Base-by-base conservation (phyloP, 1,140 invertebrate species). In the Plutomurus gul region DNA sequence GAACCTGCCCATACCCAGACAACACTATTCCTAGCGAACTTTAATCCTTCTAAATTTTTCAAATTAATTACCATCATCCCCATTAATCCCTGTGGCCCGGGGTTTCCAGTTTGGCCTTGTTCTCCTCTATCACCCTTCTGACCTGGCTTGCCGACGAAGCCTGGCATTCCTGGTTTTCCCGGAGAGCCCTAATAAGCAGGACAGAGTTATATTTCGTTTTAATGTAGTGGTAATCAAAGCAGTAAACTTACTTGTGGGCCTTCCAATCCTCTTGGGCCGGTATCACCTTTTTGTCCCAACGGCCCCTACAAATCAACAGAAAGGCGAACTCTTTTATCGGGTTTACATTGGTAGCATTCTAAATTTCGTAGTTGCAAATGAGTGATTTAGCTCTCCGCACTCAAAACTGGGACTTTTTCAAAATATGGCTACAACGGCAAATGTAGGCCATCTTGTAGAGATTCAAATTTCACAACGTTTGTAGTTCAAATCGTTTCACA, bases 51-150 rank as follows among this genome's bases (percentile, higher is more conserved):
- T n/a, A 74, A n/a, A 27, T 47, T n/a, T 6, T 18, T 10, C 51
- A 8, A 11, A 56, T 85, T 85, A 73, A 78, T 25, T 74, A 84
- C 72, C 71, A 81, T 77, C 80, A 80, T 85, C 16, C 70, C 70
- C 7, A 16, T 16, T 8, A 8, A n/a, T 83, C 86, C 87, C 65
- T 84, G 74, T 5, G 75, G 36, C 18, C 85, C 85, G 18, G 85
- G 83, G 33, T 83, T 79, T 33, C 87, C 87, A 30, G 88, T 86
- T 47, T 85, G 83, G 49, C 88, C 86, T 36, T 82, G 81, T 51
- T 87, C 86, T 51, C 90, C 90, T 79, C 87, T 86, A 20, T 85
- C 84, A 7, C 90, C 89, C 49, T 86, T 84, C 8, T 83, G 56
- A 51, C 88, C 88, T 56, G 84, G 79, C 49, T 82, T 75, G 6